phyloP scores from a whole-genome alignment of 2,888 invertebrate genomes.

The Nycteola revayana region DNA sequence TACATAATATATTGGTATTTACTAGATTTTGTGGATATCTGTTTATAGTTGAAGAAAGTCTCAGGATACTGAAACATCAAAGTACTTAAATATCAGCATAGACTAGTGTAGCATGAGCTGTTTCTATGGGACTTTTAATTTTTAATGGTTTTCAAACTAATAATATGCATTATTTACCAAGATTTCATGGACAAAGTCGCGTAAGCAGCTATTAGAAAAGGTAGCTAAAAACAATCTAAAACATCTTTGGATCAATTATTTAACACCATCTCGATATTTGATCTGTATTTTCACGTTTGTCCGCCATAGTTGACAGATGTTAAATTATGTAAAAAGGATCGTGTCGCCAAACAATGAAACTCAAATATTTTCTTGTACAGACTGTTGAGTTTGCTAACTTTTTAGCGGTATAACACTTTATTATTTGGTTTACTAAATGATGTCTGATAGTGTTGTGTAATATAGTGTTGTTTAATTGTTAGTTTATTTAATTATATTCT shows the following conservation, averaged over 20 bases:
- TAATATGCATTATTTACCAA: no score
- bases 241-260: conserved; percentile 37
- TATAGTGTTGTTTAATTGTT: not conserved
- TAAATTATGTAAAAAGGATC: conserved; percentile 31
- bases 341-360: conserved; percentile 23
- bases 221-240: no score
- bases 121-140: no score
- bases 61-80: no score
- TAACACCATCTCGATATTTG: conserved; percentile 45
- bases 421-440: conserved; percentile 33
- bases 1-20: no score
- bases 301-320: conserved; percentile 32
- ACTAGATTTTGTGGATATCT: no score
- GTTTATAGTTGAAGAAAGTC: no score
- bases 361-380: conserved; percentile 20
- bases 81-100: no score
- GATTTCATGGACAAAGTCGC: no score
- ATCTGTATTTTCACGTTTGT: conserved; percentile 41
- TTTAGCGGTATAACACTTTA: conserved; percentile 31
- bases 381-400: conserved; percentile 20
- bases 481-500: conserved; percentile 27
- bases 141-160: no score
- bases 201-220: no score
- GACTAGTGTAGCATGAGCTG: no score
- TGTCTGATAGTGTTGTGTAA: conserved; percentile 21